A percentile compares a stretch with the other conserved stretches of the same genome.
Evolutionary conservation across 1,140 invertebrate genomes (phyloP).

Genomic region (Onthophagus taurus): DNA sequence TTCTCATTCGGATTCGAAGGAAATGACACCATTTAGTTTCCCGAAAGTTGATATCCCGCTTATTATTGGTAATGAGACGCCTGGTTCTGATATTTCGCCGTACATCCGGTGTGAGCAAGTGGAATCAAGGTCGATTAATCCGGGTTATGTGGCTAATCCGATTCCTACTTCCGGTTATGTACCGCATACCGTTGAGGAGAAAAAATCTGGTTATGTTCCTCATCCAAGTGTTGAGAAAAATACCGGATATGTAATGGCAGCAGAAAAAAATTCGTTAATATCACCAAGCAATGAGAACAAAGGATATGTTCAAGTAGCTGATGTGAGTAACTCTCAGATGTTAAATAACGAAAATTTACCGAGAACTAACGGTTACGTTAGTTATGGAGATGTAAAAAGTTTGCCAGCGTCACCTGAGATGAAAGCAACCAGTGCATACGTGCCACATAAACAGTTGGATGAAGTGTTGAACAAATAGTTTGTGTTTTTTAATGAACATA

Average conservation of each 20-base stretch:
- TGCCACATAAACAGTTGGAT: no score
- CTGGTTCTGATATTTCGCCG: slow-evolving; percentile 6
- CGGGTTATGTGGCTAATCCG: not conserved
- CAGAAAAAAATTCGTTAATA: slow-evolving; percentile 9
- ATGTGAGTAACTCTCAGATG: slow-evolving; percentile 1
- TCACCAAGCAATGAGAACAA: slow-evolving; percentile 1
- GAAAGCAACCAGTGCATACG: no score
- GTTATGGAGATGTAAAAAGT: slow-evolving; percentile 17
- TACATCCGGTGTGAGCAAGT: slow-evolving; percentile 7
- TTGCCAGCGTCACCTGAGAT: no score
- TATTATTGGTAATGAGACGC: not conserved
- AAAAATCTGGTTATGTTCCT: slow-evolving; percentile 18
- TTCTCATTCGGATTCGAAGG: slow-evolving; percentile 5
- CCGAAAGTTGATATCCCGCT: slow-evolving; percentile 3
- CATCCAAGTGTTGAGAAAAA: slow-evolving; percentile 12
- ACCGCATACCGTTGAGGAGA: slow-evolving; percentile 16
- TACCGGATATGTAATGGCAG: slow-evolving; percentile 18
- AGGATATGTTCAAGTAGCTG: slow-evolving; percentile 15
- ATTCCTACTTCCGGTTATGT: slow-evolving; percentile 1
- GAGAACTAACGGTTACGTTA: slow-evolving; percentile 17
- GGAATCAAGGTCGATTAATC: not conserved
- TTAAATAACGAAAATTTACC: not conserved
- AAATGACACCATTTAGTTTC: not conserved
- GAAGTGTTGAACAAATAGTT: no score
- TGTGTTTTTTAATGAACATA: no score